Base-by-base conservation (phyloP, 2,797 vertebrate genomes). In the Iguana delicatissima region DNA sequence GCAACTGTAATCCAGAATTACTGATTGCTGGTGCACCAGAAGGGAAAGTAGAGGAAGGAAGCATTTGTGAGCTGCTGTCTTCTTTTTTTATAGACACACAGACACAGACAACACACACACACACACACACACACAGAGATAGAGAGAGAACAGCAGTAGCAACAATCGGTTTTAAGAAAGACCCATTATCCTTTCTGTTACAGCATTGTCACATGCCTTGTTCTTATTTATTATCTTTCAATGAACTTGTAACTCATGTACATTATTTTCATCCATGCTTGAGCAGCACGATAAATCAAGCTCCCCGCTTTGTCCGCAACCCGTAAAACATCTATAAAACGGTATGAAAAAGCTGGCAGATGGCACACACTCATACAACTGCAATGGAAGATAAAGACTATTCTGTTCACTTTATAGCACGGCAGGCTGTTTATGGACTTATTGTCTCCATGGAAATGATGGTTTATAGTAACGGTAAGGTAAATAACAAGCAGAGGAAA, bases 181-280 rank as follows among this genome's bases (percentile, higher is more conserved):
- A 85, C 32, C 52, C 88, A 91, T 93, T 95, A 93, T 93, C 94
- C 91, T 84, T 88, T 94, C 84, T 89, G n/a, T 64, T 76, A 89
- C 87, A 93, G 90, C 88, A 93, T 92, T 89, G 91, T 93, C 87
- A 87, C 88, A 80, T 88, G 88, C 76, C 88, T 94, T 52, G 86
- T 95, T 95, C 90, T 96, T 89, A 96, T 94, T 95, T 94, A 95
- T 92, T 94, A 74, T 85, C 93, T 86, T 95, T 92, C 89, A 90
- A 72, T 92, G 76, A 88, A 95, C 90, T 94, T 86, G 76, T 67
- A 91, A 93, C 85, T 85, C 86, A 2, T 93, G 92, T 91, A 92
- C 90, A 89, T 62, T 87, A 90, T 82, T 87, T 93, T 91, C 92
- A 89, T 84, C 91, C 87, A 74, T 94, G 92, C 89, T 95, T 91